Conservation (phyloP, 2,113 vertebrate species). For the Proterorhinus semilunaris region DNA sequence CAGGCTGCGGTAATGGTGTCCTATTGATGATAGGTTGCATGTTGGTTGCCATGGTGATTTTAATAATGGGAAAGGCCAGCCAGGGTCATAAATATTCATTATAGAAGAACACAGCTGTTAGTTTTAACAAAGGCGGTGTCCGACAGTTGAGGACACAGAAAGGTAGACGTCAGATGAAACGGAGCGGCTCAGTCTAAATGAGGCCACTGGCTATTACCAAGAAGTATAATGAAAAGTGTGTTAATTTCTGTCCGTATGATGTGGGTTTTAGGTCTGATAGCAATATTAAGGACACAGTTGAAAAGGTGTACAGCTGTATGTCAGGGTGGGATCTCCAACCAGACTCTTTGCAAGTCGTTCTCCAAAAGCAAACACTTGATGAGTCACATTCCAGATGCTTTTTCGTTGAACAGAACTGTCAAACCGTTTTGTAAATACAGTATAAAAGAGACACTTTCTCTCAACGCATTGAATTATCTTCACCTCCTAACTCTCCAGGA, state of each 20-base stretch:
- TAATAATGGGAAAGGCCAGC: conserved; percentile 1
- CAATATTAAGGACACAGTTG: background rate
- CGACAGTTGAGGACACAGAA: conserved; percentile 5
- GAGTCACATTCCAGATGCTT: too few relatives aligned
- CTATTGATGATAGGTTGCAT: background rate
- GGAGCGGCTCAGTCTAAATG: background rate
- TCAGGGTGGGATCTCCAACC: too few relatives aligned
- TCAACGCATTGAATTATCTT: too few relatives aligned
- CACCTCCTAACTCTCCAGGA: too few relatives aligned
- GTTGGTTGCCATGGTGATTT: background rate
- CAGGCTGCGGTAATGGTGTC: background rate
- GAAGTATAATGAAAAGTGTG: background rate
- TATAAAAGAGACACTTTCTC: too few relatives aligned
- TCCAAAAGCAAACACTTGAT: too few relatives aligned
- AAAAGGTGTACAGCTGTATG: too few relatives aligned
- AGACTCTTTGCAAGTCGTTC: too few relatives aligned
- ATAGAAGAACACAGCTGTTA: conserved; percentile 5
- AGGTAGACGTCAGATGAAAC: background rate
- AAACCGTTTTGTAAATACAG: background rate
- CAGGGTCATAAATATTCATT: conserved; percentile 11
- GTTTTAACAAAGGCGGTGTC: background rate
- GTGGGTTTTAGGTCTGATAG: background rate
- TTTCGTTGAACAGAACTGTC: too few relatives aligned
- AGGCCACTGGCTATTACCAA: background rate
- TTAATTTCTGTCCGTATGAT: background rate